These are phyloP conservation scores for Corythaeola cristata DNA, from an alignment of 2,113 vertebrate genomes.

Conservation along the genomic window DNA sequence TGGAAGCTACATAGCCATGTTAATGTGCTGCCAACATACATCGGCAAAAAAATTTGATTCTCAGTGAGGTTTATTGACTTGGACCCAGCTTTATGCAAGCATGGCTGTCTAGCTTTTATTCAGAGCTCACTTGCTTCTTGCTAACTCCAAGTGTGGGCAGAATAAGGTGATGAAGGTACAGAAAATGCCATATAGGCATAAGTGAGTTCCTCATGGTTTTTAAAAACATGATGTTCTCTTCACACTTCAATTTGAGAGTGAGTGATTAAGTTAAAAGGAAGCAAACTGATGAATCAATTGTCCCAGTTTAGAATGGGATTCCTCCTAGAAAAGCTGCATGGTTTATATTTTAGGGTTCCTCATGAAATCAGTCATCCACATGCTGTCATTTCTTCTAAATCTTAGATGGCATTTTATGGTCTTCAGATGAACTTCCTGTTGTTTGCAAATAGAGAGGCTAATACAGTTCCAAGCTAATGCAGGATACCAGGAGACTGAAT, in stretches of 20 bases:
- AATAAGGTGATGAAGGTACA: background rate
- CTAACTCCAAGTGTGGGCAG: background rate
- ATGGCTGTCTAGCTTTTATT: background rate
- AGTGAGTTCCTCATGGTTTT: background rate
- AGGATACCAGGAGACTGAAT: background rate
- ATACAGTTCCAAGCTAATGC: background rate
- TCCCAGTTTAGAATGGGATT: slow-evolving; percentile 5
- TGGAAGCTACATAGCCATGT: background rate
- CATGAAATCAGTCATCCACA: background rate
- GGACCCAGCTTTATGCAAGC: background rate
- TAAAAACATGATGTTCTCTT: slow-evolving; percentile 23
- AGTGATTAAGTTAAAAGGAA: slow-evolving; percentile 46
- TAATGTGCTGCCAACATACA: background rate
- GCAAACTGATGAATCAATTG: background rate
- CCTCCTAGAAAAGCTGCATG: background rate
- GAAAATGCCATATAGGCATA: background rate
- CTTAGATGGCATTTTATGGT: background rate
- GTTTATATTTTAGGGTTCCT: background rate
- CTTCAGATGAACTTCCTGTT: background rate
- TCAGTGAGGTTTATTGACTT: background rate
- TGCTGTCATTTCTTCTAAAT: background rate
- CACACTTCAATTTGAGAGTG: background rate
- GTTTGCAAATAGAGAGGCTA: background rate
- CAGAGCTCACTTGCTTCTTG: background rate
- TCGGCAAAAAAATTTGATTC: background rate